Conservation (phyloP, 2,888 invertebrate species). For the Tethea ocularis region DNA sequence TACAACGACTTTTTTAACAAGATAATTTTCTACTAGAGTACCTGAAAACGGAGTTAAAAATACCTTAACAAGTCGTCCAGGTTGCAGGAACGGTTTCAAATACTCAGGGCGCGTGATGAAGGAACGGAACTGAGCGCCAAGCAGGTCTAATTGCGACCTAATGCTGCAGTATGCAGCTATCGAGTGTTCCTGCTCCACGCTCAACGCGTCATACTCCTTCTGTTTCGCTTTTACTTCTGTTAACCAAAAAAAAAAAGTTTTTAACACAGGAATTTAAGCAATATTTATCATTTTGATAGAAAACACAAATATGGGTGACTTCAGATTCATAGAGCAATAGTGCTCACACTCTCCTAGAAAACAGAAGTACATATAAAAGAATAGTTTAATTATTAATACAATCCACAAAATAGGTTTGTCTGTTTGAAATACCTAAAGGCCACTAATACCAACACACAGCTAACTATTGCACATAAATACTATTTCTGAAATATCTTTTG, state of each 20-base stretch:
- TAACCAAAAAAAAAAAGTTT: conserved; percentile 26
- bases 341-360: too few relatives aligned
- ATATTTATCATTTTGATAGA: neutral
- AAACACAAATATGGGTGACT: too few relatives aligned
- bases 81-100: conserved; percentile 96
- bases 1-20: neutral
- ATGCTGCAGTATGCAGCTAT: conserved; percentile 94
- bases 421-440: too few relatives aligned
- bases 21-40: neutral
- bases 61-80: conserved; percentile 96
- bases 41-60: neutral
- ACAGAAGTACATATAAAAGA: too few relatives aligned
- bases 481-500: neutral
- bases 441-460: too few relatives aligned
- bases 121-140: conserved; percentile 89
- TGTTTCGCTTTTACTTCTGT: conserved; percentile 87
- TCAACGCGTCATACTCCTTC: conserved; percentile 85
- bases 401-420: too few relatives aligned
- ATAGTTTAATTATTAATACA: too few relatives aligned
- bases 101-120: conserved; percentile 94
- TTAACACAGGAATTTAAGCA: neutral
- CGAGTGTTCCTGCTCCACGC: conserved; percentile 88
- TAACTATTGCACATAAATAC: neutral
- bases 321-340: neutral
- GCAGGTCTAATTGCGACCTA: conserved; percentile 89